phyloP scores from a whole-genome alignment of 1,140 invertebrate species.

The Pteromalus puparum region DNA sequence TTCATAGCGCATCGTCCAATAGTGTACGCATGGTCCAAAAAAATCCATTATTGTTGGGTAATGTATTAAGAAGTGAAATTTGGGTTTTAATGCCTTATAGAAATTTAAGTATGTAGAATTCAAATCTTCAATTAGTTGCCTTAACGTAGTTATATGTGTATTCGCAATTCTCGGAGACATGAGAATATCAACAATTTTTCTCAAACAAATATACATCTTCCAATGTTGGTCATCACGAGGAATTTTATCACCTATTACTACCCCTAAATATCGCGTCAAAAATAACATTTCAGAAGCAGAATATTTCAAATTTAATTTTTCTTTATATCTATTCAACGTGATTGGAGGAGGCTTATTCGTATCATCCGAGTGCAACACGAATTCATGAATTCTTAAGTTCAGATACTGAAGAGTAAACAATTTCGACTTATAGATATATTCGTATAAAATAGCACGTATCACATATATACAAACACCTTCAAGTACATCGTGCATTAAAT shows the following conservation, averaged over 20 bases:
- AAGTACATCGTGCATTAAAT: conserved; percentile 55
- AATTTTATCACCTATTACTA: conserved; percentile 52
- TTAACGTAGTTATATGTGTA: background rate
- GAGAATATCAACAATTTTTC: conserved; percentile 36
- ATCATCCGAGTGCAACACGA: conserved; percentile 5
- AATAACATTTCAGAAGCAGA: conserved; percentile 50
- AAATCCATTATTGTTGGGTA: conserved; percentile 29
- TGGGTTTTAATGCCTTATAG: too few relatives aligned
- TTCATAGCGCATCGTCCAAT: conserved; percentile 52
- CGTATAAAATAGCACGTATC: conserved; percentile 10
- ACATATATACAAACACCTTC: conserved; percentile 40
- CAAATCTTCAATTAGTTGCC: background rate
- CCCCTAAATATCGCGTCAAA: conserved; percentile 44
- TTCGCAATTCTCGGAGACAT: conserved; percentile 47
- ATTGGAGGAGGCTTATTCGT: conserved; percentile 42
- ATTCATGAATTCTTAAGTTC: conserved; percentile 37
- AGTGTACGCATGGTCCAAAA: conserved; percentile 42
- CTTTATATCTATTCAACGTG: conserved; percentile 34
- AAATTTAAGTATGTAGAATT: background rate
- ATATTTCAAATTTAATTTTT: conserved; percentile 47
- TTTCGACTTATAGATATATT: conserved; percentile 21
- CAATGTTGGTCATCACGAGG: conserved; percentile 45
- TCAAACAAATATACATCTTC: conserved; percentile 47
- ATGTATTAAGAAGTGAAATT: conserved; percentile 51
- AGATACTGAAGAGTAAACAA: conserved; percentile 27